phyloP scores from a whole-genome alignment of 1,140 invertebrate genomes.

The Drosophila burlai region DNA sequence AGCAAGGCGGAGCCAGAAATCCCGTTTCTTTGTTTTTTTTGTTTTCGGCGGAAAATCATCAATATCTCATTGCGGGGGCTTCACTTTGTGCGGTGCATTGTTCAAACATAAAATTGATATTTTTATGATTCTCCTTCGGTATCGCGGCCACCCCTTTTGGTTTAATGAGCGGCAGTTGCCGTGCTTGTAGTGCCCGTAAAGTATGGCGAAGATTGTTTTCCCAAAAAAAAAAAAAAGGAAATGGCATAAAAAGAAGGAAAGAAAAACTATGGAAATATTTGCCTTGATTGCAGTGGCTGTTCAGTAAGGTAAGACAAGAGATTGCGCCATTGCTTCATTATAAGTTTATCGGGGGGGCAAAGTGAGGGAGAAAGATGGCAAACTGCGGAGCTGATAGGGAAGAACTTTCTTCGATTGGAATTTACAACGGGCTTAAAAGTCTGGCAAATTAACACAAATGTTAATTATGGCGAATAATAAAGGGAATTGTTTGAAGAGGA shows the following conservation, averaged over 20 bases:
- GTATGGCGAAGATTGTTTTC: constrained; percentile 40
- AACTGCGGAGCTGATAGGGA: constrained; percentile 17
- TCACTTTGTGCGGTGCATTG: constrained; percentile 58
- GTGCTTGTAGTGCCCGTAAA: constrained; percentile 45
- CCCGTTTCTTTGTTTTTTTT: constrained; percentile 7
- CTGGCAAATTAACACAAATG: constrained; percentile 24
- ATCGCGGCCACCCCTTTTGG: constrained; percentile 5
- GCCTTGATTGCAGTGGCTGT: constrained; percentile 46
- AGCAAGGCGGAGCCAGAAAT: constrained; percentile 14
- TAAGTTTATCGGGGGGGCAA: constrained; percentile 23
- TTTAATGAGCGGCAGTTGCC: constrained; percentile 49
- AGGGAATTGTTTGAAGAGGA: not conserved
- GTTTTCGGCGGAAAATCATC: constrained; percentile 30
- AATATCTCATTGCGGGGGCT: constrained; percentile 23
- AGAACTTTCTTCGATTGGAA: constrained; percentile 31
- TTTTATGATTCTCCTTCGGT: constrained; percentile 49
- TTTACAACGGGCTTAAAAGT: constrained; percentile 16
- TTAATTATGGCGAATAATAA: constrained; percentile 19
- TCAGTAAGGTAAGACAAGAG: constrained; percentile 15
- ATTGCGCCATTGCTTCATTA: constrained; percentile 46
- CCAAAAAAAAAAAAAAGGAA: constrained; percentile 1
- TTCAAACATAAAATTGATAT: constrained; percentile 72
- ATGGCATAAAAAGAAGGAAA: not conserved
- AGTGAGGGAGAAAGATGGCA: not conserved
- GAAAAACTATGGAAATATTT: constrained; percentile 50